Evolutionary conservation across 2,113 vertebrate species (phyloP).

Genomic region (Archilochus colubris): DNA sequence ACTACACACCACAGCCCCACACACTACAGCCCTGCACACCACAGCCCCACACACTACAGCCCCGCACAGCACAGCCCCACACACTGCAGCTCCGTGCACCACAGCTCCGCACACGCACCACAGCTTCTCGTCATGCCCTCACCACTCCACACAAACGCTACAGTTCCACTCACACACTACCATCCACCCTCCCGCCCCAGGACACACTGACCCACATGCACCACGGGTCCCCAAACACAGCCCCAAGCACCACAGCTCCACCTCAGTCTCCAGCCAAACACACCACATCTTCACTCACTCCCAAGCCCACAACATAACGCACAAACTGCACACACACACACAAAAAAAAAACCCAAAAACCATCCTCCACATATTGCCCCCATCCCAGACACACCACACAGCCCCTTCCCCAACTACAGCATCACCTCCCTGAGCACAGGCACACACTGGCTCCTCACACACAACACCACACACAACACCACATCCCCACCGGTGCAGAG

Average conservation of each 20-base stretch:
- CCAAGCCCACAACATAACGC: not conserved
- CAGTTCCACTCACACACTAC: not conserved
- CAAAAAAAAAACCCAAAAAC: too few species aligned
- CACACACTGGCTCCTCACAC: fast-evolving
- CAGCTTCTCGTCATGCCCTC: not conserved
- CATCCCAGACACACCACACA: fast-evolving
- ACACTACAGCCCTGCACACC: not conserved
- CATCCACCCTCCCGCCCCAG: too few species aligned
- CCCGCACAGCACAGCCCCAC: not conserved
- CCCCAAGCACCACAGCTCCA: not conserved
- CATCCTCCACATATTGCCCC: too few species aligned
- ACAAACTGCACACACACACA: too few species aligned
- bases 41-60: too few species aligned
- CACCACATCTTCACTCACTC: not conserved
- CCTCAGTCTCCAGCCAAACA: not conserved
- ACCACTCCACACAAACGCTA: not conserved
- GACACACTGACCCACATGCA: too few species aligned
- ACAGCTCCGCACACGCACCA: not conserved
- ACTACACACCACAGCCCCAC: not conserved
- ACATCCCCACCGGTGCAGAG: fast-evolving
- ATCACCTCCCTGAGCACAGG: not conserved
- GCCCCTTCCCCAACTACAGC: not conserved
- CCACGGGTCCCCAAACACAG: not conserved
- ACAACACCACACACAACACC: fast-evolving
- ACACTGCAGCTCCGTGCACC: not conserved